phyloP scores from a whole-genome alignment of 2,888 invertebrate species.

The Limulus polyphemus region DNA sequence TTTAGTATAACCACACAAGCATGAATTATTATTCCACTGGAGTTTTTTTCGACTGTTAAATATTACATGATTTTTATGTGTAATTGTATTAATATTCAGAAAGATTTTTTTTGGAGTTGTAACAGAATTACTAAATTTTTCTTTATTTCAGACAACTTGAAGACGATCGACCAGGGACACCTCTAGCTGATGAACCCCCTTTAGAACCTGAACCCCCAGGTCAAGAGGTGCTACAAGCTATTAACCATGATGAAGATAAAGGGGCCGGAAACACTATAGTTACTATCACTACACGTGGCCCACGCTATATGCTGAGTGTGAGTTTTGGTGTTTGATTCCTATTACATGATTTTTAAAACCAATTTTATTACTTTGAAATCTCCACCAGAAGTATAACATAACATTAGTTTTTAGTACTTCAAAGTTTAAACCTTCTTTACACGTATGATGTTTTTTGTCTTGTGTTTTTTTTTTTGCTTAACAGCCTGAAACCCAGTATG shows the following conservation, averaged over 20 bases:
- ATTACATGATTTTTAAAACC: neutral
- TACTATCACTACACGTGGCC: conserved; percentile 2
- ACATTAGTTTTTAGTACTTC: too few species aligned
- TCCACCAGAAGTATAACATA: too few species aligned
- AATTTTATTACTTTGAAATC: too few species aligned
- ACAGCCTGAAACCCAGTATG: too few species aligned
- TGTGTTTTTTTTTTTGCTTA: too few species aligned
- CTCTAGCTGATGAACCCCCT: conserved; percentile 20
- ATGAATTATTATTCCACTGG: too few species aligned
- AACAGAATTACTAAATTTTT: neutral
- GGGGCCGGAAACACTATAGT: neutral
- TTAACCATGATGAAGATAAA: conserved; percentile 5
- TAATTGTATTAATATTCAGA: neutral
- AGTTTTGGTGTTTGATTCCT: neutral
- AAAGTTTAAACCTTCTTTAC: too few species aligned
- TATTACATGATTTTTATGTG: neutral
- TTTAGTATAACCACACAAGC: too few species aligned
- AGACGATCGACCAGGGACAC: conserved; percentile 14
- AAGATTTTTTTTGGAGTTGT: neutral
- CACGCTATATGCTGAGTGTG: conserved; percentile 1
- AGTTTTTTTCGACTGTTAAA: too few species aligned
- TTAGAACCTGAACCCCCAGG: conserved; percentile 5
- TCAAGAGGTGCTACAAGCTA: conserved; percentile 5
- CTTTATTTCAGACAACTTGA: neutral
- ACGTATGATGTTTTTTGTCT: too few species aligned